phyloP scores from a whole-genome alignment of 2,797 vertebrate genomes.

The Threskiornis aethiopicus region DNA sequence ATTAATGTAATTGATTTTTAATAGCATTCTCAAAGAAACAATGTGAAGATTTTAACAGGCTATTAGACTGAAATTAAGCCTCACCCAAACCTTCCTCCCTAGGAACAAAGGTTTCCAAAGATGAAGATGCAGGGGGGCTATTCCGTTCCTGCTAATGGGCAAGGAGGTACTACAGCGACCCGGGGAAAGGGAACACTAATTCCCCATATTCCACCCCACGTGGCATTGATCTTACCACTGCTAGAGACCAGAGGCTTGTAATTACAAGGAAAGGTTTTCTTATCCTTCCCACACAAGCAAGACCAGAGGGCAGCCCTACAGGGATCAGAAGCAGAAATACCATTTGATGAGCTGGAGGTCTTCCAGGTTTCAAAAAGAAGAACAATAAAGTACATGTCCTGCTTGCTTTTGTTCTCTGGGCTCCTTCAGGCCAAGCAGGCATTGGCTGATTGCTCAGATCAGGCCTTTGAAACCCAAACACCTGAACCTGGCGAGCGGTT shows the following conservation, averaged over 20 bases:
- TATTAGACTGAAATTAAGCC: conserved; percentile 47
- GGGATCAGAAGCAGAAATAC: neutral
- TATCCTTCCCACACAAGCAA: neutral
- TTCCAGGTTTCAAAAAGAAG: neutral
- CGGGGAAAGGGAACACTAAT: neutral
- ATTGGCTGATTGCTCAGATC: neutral
- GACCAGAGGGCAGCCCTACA: neutral
- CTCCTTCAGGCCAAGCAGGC: neutral
- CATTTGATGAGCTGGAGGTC: neutral
- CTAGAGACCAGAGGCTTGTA: neutral
- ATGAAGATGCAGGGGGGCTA: neutral
- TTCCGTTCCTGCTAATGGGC: neutral
- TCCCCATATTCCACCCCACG: neutral
- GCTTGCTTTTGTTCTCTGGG: neutral
- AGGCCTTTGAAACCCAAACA: neutral
- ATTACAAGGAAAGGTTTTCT: neutral
- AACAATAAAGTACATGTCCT: neutral
- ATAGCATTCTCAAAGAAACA: conserved; percentile 35
- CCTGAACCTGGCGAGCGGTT: neutral
- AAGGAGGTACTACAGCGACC: neutral
- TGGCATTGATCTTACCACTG: neutral
- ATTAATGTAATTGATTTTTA: conserved; percentile 70
- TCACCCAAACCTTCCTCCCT: conserved; percentile 11
- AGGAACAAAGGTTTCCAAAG: neutral
- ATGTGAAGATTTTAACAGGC: conserved; percentile 54